Evolutionary conservation across 2,888 invertebrate genomes (phyloP).

Genomic region (Euproctis similis): DNA sequence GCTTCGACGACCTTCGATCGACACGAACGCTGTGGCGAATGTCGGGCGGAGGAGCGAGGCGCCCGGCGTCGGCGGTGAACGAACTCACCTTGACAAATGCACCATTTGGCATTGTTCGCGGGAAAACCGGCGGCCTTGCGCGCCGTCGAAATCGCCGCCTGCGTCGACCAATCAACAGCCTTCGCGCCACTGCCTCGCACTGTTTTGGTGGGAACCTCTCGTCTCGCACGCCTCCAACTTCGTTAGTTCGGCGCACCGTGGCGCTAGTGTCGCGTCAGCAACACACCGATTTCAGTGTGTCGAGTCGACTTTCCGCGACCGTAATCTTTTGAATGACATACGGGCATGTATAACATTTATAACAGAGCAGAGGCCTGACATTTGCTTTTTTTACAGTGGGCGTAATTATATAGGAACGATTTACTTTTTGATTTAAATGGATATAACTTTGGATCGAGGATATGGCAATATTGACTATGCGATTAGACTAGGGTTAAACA

Average conservation of each 20-base stretch:
- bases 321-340: slow-evolving; percentile 45
- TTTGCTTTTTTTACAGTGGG: too few species aligned
- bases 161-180: slow-evolving; percentile 57
- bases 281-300: slow-evolving; percentile 43
- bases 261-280: slow-evolving; percentile 36
- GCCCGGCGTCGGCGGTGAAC: slow-evolving; percentile 71
- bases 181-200: slow-evolving; percentile 72
- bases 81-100: slow-evolving; percentile 77
- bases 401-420: too few species aligned
- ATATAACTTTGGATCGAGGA: too few species aligned
- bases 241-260: slow-evolving; percentile 36
- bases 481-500: too few species aligned
- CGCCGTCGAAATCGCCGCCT: slow-evolving; percentile 31
- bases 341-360: too few species aligned
- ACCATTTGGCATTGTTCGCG: slow-evolving; percentile 77
- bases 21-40: slow-evolving; percentile 56
- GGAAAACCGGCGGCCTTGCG: slow-evolving; percentile 75
- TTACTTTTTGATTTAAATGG: too few species aligned
- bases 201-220: slow-evolving; percentile 59
- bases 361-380: too few species aligned
- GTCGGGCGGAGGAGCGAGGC: slow-evolving; percentile 40
- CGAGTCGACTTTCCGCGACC: slow-evolving; percentile 51
- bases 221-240: slow-evolving; percentile 31
- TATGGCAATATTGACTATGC: slow-evolving; percentile 1
- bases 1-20: slow-evolving; percentile 68